Conservation (phyloP, 2,888 invertebrate genomes). For the Fragum whitleyi region DNA sequence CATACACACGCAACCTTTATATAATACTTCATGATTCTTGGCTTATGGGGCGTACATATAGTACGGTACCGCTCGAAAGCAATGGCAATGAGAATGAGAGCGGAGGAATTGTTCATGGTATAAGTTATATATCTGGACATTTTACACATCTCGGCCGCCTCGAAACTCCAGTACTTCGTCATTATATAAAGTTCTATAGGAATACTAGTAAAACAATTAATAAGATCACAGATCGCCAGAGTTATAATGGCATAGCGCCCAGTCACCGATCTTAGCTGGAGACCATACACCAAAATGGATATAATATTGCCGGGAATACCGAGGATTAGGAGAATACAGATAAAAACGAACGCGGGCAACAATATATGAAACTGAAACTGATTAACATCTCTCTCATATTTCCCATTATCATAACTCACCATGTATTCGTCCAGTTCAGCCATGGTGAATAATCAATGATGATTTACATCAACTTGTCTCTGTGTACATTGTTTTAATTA, state of each 20-base stretch:
- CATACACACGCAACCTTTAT: conserved; percentile 39
- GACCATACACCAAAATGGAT: conserved; percentile 51
- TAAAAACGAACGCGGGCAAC: conserved; percentile 49
- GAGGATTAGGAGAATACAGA: conserved; percentile 42
- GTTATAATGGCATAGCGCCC: conserved; percentile 57
- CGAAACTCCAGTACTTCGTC: conserved; percentile 54
- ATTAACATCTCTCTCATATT: conserved; percentile 19
- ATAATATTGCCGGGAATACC: conserved; percentile 60
- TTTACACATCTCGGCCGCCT: conserved; percentile 59
- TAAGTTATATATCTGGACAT: conserved; percentile 66
- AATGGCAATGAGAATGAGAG: conserved; percentile 65
- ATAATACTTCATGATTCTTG: conserved; percentile 46
- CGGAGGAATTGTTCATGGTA: conserved; percentile 68
- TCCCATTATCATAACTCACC: background rate
- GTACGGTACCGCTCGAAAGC: conserved; percentile 65
- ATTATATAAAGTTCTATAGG: conserved; percentile 59
- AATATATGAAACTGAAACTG: conserved; percentile 31
- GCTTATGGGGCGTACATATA: conserved; percentile 67
- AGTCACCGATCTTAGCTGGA: conserved; percentile 45
- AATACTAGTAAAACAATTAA: conserved; percentile 51
- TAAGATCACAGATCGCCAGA: conserved; percentile 55
- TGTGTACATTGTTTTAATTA: conserved; percentile 3
- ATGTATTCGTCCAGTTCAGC: background rate
- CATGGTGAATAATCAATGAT: conserved; percentile 6
- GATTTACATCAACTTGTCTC: conserved; percentile 1